Conservation (phyloP, 2,113 vertebrate species). For the Hoplias malabaricus region DNA sequence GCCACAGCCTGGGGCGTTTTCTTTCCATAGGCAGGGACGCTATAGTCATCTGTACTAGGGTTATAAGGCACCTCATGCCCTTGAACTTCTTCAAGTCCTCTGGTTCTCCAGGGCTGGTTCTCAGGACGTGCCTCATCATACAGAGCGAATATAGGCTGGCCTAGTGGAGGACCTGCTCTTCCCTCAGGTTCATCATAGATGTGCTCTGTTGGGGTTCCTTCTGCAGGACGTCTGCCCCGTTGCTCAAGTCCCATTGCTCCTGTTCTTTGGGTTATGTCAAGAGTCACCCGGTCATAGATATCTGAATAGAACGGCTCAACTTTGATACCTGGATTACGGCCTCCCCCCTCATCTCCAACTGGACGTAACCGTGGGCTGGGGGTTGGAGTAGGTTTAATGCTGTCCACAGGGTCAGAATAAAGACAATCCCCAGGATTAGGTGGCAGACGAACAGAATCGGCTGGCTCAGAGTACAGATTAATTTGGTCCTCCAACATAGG, state of each 20-base stretch:
- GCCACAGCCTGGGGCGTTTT: conserved; percentile 27
- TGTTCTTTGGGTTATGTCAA: conserved; percentile 64
- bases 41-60: conserved; percentile 70
- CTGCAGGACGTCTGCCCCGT: conserved; percentile 12
- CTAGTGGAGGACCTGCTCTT: conserved; percentile 40
- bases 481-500: conserved; percentile 55
- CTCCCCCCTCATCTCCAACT: conserved; percentile 60
- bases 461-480: conserved; percentile 86
- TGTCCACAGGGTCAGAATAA: conserved; percentile 91
- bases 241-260: conserved; percentile 59
- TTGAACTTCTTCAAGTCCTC: conserved; percentile 57
- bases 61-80: conserved; percentile 76
- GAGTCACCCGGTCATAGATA: conserved; percentile 73
- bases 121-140: conserved; percentile 80
- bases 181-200: conserved; percentile 96
- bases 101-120: conserved; percentile 73
- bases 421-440: conserved; percentile 69
- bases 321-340: conserved; percentile 30
- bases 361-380: conserved; percentile 61
- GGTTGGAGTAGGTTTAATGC: conserved; percentile 60
- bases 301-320: conserved; percentile 67
- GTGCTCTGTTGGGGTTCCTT: conserved; percentile 68
- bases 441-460: conserved; percentile 80
- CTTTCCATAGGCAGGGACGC: conserved; percentile 60
- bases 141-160: conserved; percentile 45